Conservation (phyloP, 2,797 vertebrate species). For the Aplochiton taeniatus region DNA sequence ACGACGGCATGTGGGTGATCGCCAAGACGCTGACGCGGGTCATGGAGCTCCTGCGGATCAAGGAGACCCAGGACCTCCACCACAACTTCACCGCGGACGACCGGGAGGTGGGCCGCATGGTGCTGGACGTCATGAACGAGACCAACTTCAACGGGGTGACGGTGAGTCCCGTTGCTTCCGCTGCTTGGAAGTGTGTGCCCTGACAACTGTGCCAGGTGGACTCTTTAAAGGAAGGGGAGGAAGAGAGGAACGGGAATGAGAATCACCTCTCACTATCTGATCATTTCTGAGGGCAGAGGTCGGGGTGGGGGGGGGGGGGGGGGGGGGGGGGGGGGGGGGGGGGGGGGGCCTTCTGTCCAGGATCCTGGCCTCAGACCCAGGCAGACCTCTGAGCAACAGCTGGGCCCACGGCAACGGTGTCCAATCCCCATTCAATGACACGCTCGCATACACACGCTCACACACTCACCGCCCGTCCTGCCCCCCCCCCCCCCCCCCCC, state of each 20-base stretch:
- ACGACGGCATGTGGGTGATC: slow-evolving; percentile 99
- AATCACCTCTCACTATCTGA: too few relatives aligned
- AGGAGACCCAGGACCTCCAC: slow-evolving; percentile 84
- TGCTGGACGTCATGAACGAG: slow-evolving; percentile 98
- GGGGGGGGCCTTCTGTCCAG: background rate
- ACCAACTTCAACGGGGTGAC: slow-evolving; percentile 98
- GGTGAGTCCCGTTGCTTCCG: slow-evolving; percentile 71
- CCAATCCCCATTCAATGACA: slow-evolving; percentile 1
- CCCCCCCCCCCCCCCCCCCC: too few relatives aligned
- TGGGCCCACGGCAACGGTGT: background rate
- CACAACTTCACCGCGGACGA: slow-evolving; percentile 95
- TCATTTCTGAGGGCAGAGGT: too few relatives aligned
- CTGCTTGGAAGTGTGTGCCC: too few relatives aligned
- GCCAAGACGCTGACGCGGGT: slow-evolving; percentile 93
- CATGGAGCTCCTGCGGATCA: slow-evolving; percentile 88
- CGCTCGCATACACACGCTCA: background rate
- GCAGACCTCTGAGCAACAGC: background rate
- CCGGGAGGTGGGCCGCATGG: slow-evolving; percentile 91
- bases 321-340: background rate
- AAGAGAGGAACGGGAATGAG: too few relatives aligned
- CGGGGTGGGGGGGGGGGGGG: too few relatives aligned
- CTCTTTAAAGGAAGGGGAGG: too few relatives aligned
- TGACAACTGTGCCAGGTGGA: too few relatives aligned
- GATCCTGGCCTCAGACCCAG: background rate
- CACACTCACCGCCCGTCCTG: background rate